Evolutionary conservation across 1,140 invertebrate genomes (phyloP).

Genomic region (Augochlora pura): DNA sequence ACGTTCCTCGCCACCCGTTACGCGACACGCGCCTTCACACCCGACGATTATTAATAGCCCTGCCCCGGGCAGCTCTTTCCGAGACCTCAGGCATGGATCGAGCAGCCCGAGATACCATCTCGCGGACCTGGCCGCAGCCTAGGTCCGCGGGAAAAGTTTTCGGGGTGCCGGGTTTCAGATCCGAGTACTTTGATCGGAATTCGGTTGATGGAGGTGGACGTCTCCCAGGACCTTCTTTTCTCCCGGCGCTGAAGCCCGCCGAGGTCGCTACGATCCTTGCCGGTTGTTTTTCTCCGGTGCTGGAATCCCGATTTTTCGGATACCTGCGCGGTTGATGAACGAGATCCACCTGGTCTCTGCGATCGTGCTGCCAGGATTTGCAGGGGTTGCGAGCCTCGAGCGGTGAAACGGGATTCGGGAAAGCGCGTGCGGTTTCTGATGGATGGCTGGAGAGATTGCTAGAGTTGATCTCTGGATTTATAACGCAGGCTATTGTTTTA

Average conservation of each 20-base stretch:
- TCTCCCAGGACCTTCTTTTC: neutral
- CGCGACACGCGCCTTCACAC: slow-evolving; percentile 60
- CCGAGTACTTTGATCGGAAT: slow-evolving; percentile 8
- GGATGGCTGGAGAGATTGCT: neutral
- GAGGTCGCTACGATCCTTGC: neutral
- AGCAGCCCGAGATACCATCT: slow-evolving; percentile 29
- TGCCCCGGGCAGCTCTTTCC: slow-evolving; percentile 44
- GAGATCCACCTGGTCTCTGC: neutral
- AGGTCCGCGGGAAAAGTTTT: slow-evolving; percentile 14
- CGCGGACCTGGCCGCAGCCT: too few relatives aligned
- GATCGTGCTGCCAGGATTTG: neutral
- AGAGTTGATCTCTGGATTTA: too few relatives aligned
- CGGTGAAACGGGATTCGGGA: neutral
- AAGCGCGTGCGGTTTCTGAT: neutral
- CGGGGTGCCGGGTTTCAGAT: slow-evolving; percentile 28
- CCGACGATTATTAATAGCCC: slow-evolving; percentile 60
- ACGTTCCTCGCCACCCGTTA: slow-evolving; percentile 64
- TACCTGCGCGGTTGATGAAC: neutral
- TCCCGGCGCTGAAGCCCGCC: neutral
- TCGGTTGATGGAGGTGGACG: neutral
- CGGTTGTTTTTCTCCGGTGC: neutral
- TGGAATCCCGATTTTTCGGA: neutral
- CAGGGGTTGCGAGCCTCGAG: too few relatives aligned
- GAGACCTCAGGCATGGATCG: slow-evolving; percentile 34
- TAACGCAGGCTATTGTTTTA: too few relatives aligned